Evolutionary conservation across 2,113 vertebrate species (phyloP).

Genomic region (Brachypteracias leptosomus): DNA sequence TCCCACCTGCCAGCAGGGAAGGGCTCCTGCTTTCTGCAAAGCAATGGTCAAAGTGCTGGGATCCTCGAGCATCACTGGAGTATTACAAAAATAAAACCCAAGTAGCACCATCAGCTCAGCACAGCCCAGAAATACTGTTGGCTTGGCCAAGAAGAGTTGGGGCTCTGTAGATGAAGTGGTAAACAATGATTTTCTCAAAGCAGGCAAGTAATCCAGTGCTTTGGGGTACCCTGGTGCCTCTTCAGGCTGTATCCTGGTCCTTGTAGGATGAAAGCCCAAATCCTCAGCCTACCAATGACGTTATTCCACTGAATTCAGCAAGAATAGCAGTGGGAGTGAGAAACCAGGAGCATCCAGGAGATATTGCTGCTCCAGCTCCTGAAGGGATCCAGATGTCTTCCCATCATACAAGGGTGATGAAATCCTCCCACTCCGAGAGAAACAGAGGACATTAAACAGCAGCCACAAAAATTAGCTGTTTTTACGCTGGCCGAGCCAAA

Average conservation of each 20-base stretch:
- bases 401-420: not conserved
- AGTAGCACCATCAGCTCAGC: not conserved
- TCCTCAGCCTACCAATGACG: not conserved
- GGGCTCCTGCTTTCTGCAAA: not conserved
- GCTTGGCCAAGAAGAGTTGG: not conserved
- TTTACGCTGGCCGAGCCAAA: not conserved
- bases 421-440: not conserved
- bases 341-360: not conserved
- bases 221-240: not conserved
- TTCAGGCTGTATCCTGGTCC: not conserved
- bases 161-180: not conserved
- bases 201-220: not conserved
- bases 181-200: not conserved
- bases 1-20: not conserved
- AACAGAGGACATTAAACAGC: conserved; percentile 24
- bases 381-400: conserved; percentile 26
- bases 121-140: not conserved
- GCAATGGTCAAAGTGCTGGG: not conserved
- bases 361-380: not conserved
- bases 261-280: not conserved
- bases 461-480: not conserved
- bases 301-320: not conserved
- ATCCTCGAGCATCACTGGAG: not conserved
- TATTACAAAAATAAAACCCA: not conserved
- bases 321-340: not conserved